Conservation (phyloP, 1,140 invertebrate species). For the Leptoteleia sp. region DNA sequence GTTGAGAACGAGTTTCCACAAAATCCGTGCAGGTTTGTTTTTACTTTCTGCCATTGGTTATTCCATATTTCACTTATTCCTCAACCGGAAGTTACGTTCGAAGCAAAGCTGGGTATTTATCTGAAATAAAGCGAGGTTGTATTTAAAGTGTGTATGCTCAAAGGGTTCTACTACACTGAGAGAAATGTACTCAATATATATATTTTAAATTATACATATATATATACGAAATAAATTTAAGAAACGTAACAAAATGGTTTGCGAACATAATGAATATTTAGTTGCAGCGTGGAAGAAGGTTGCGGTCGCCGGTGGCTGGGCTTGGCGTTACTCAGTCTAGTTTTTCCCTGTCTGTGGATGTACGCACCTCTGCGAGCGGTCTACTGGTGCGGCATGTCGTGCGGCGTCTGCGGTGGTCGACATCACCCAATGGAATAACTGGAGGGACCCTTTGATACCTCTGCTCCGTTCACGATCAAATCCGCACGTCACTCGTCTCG, state of each 20-base stretch:
- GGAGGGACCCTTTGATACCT: constrained; percentile 79
- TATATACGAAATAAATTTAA: no score
- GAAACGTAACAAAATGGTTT: no score
- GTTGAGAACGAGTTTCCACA: constrained; percentile 89
- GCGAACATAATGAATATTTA: no score
- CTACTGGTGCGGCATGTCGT: constrained; percentile 90
- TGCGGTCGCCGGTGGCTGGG: constrained; percentile 89
- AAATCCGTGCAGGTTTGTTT: constrained; percentile 89
- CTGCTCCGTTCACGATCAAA: constrained; percentile 74
- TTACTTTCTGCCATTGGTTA: no score
- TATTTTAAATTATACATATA: no score
- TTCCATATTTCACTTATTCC: no score
- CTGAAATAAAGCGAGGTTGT: no score
- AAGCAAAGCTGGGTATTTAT: no score
- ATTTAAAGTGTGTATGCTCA: no score
- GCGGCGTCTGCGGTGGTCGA: constrained; percentile 90
- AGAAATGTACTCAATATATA: no score
- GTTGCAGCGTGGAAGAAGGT: constrained; percentile 81
- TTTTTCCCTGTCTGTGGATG: constrained; percentile 96
- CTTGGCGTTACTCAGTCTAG: constrained; percentile 90
- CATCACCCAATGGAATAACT: constrained; percentile 86
- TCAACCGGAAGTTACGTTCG: no score
- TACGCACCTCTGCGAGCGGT: constrained; percentile 92
- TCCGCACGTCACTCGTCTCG: constrained; percentile 56
- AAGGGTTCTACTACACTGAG: no score